Percentiles rank a stretch among this genome's conserved stretches.
phyloP scores from a whole-genome alignment of 1,140 invertebrate genomes.

The Gonioctena quinquepunctata region DNA sequence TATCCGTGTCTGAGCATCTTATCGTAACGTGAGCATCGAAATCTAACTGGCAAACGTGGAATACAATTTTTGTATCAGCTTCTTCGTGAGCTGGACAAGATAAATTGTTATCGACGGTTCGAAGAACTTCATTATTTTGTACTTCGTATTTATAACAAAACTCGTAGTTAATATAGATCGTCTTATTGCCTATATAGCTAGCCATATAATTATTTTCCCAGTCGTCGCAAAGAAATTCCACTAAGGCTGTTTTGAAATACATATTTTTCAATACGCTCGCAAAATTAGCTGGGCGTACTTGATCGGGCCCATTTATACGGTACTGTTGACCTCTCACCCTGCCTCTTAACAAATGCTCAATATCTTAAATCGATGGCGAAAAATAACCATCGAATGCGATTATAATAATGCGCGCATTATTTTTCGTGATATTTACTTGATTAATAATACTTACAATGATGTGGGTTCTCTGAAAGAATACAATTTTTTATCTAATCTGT shows the following conservation, averaged over 20 bases:
- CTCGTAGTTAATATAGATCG: constrained; percentile 40
- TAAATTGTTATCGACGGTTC: constrained; percentile 19
- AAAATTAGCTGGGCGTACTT: constrained; percentile 32
- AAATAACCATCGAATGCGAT: no score
- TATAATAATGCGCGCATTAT: no score
- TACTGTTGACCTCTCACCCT: constrained; percentile 12
- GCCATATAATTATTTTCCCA: constrained; percentile 40
- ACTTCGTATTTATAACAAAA: constrained; percentile 30
- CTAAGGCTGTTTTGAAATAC: constrained; percentile 40
- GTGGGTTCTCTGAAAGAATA: no score
- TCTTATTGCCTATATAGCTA: constrained; percentile 38
- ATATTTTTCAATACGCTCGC: constrained; percentile 37
- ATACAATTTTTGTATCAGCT: constrained; percentile 5
- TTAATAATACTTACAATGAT: no score
- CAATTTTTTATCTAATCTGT: no score
- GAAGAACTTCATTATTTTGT: constrained; percentile 16
- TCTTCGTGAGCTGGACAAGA: constrained; percentile 41
- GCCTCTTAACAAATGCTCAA: no score
- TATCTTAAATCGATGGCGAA: no score
- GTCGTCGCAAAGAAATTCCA: constrained; percentile 42
- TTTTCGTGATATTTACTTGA: no score
- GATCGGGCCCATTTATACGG: constrained; percentile 27
- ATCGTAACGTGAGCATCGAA: constrained; percentile 33
- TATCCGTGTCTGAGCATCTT: constrained; percentile 43
- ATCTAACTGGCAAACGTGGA: constrained; percentile 34